Conservation (phyloP, 1,140 invertebrate species). For the Dendrolimus punctatus region DNA sequence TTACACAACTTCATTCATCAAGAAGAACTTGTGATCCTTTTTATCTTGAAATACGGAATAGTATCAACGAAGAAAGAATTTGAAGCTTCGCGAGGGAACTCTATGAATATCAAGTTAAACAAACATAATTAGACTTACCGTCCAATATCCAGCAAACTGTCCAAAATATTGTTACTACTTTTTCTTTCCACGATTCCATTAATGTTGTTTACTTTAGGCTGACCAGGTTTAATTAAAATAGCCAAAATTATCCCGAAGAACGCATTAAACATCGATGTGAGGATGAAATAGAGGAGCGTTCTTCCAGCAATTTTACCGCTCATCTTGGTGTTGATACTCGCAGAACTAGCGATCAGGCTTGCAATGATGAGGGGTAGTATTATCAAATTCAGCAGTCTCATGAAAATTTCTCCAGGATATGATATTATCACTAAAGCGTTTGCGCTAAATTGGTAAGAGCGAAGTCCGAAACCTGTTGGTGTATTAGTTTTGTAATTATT, state of each 20-base stretch:
- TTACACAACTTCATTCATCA: too few relatives aligned
- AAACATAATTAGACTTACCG: constrained; percentile 71
- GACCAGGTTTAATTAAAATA: constrained; percentile 84
- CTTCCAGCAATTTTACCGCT: constrained; percentile 88
- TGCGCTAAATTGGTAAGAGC: constrained; percentile 77
- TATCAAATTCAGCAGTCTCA: constrained; percentile 90
- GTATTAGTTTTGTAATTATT: too few relatives aligned
- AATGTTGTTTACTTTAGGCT: constrained; percentile 76
- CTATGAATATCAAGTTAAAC: too few relatives aligned
- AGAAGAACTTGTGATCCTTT: too few relatives aligned
- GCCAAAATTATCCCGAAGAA: constrained; percentile 83
- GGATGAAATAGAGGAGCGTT: constrained; percentile 85
- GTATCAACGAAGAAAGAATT: too few relatives aligned
- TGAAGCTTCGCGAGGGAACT: too few relatives aligned
- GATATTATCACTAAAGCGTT: constrained; percentile 87
- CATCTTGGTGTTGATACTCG: constrained; percentile 88
- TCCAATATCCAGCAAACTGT: constrained; percentile 89
- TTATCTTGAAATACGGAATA: too few relatives aligned
- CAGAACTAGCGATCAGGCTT: constrained; percentile 89
- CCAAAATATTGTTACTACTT: constrained; percentile 81
- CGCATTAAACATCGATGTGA: constrained; percentile 86
- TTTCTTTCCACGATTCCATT: constrained; percentile 56
- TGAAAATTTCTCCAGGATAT: constrained; percentile 93
- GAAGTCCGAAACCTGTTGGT: constrained; percentile 79
- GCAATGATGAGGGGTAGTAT: constrained; percentile 91